Conservation (phyloP, 2,113 vertebrate genomes). For the Oceanodroma tethys region DNA sequence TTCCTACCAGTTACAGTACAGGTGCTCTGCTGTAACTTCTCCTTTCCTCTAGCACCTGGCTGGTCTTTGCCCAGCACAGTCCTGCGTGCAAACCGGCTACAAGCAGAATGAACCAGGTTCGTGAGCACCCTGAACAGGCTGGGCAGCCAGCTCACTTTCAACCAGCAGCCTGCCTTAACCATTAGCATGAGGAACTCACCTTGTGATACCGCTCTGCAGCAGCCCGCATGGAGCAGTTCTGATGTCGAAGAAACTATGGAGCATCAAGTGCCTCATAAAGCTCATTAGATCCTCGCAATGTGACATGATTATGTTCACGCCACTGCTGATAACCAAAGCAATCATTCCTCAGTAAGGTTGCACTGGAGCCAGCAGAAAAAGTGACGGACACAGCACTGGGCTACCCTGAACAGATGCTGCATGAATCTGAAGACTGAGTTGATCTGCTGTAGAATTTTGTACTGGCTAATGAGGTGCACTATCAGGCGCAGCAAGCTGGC, state of each 20-base stretch:
- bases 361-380: constrained; percentile 5
- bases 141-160: neutral
- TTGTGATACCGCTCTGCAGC: neutral
- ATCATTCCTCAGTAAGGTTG: constrained; percentile 44
- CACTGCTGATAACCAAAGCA: constrained; percentile 32
- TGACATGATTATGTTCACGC: constrained; percentile 3
- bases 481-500: constrained; percentile 25
- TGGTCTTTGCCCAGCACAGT: neutral
- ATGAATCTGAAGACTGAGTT: neutral
- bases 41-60: neutral
- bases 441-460: constrained; percentile 31
- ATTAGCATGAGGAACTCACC: neutral
- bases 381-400: neutral
- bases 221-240: neutral
- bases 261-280: neutral
- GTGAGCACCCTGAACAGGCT: neutral
- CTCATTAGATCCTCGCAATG: neutral
- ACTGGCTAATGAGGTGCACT: constrained; percentile 38
- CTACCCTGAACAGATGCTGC: constrained; percentile 50
- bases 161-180: neutral
- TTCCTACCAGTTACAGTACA: neutral
- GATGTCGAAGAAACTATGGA: neutral
- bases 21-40: neutral
- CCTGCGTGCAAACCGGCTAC: neutral
- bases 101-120: neutral